These are phyloP conservation scores for Lithophane semibrunnea DNA, from an alignment of 2,888 invertebrate species.

Conservation along the genomic window DNA sequence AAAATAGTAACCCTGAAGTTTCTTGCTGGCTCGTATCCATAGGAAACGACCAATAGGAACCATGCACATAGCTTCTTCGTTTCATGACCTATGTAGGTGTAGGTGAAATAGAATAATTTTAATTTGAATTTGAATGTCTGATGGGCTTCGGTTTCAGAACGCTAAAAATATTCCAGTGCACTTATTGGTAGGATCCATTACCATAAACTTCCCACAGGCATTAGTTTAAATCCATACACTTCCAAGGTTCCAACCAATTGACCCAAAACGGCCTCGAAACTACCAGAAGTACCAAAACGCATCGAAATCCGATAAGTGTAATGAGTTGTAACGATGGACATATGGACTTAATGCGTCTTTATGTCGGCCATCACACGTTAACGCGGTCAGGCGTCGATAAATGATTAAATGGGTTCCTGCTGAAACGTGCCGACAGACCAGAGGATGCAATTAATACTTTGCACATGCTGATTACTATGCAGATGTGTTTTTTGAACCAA, in stretches of 20 bases:
- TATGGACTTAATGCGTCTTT: conserved; percentile 47
- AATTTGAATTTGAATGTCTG: neutral
- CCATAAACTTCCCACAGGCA: neutral
- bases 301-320: conserved; percentile 50
- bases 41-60: no score
- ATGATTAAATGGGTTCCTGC: conserved; percentile 45
- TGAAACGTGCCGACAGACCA: conserved; percentile 39
- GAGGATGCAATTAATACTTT: conserved; percentile 48
- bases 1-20: no score
- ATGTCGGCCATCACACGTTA: conserved; percentile 39
- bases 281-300: conserved; percentile 21
- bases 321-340: conserved; percentile 42
- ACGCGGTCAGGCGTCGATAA: conserved; percentile 42
- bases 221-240: neutral
- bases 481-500: neutral
- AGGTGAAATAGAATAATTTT: no score
- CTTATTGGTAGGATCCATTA: neutral
- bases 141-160: neutral
- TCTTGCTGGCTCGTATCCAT: no score
- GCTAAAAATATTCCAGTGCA: neutral
- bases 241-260: conserved; percentile 11
- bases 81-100: no score
- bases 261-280: conserved; percentile 12
- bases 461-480: conserved; percentile 18
- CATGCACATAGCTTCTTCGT: no score